phyloP scores from a whole-genome alignment of 2,113 vertebrate genomes.

The Nothoprocta pentlandii region DNA sequence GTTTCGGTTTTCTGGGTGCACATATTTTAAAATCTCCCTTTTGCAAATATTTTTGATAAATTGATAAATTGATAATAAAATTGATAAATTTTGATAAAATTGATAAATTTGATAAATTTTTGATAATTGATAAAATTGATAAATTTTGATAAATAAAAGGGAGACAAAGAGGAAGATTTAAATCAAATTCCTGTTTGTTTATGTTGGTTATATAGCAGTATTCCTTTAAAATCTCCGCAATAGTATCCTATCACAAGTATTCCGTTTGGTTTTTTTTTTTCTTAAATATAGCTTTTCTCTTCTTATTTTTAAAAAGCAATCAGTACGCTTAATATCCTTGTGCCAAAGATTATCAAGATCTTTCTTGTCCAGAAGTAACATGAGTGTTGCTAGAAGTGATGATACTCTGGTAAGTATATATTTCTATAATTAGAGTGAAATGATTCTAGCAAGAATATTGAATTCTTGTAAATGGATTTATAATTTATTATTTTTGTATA shows the following conservation, averaged over 20 bases:
- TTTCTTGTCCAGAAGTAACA: slow-evolving; percentile 97
- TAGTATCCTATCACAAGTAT: not conserved
- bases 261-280: not conserved
- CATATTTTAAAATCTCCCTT: not conserved
- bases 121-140: no score
- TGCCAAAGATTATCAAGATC: slow-evolving; percentile 98
- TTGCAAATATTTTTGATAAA: not conserved
- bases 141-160: no score
- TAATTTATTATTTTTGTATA: not conserved
- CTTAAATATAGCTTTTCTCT: slow-evolving; percentile 40
- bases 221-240: not conserved
- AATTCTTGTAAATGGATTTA: not conserved
- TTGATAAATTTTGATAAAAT: no score
- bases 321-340: slow-evolving; percentile 96
- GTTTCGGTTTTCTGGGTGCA: not conserved
- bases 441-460: not conserved
- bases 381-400: slow-evolving; percentile 94
- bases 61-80: no score
- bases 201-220: not conserved
- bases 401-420: slow-evolving; percentile 93
- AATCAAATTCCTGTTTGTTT: not conserved
- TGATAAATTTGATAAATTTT: no score
- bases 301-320: slow-evolving; percentile 87
- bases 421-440: not conserved
- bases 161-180: not conserved